Evolutionary conservation across 2,888 invertebrate genomes (phyloP).

Genomic region (Archips crataeganus): DNA sequence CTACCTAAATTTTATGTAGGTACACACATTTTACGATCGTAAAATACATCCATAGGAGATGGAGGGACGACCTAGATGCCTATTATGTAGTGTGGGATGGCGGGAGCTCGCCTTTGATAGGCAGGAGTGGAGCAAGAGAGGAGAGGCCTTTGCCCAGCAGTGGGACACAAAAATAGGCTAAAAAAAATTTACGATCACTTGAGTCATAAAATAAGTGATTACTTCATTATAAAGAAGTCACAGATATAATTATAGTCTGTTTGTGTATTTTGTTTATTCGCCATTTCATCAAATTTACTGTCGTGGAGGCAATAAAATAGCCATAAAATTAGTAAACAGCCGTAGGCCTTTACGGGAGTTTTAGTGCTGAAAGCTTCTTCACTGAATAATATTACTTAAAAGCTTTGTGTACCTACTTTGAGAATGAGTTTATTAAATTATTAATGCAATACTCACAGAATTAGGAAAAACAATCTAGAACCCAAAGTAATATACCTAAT

Average conservation of each 20-base stretch:
- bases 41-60: too few relatives aligned
- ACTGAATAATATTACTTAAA: conserved; percentile 2
- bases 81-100: too few relatives aligned
- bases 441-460: not conserved
- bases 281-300: conserved; percentile 30
- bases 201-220: not conserved
- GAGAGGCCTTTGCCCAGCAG: too few relatives aligned
- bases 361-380: conserved; percentile 21
- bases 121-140: too few relatives aligned
- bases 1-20: too few relatives aligned
- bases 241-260: conserved; percentile 9
- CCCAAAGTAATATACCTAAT: too few relatives aligned
- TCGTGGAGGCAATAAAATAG: conserved; percentile 21
- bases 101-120: too few relatives aligned
- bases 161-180: too few relatives aligned
- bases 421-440: conserved; percentile 14
- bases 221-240: conserved; percentile 4
- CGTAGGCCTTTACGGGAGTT: conserved; percentile 31
- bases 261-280: conserved; percentile 32
- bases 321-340: conserved; percentile 18
- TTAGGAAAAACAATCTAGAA: not conserved
- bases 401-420: conserved; percentile 14
- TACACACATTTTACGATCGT: too few relatives aligned
- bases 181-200: too few relatives aligned
- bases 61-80: too few relatives aligned